phyloP scores from a whole-genome alignment of 2,797 vertebrate genomes.

The Mallotus villosus region DNA sequence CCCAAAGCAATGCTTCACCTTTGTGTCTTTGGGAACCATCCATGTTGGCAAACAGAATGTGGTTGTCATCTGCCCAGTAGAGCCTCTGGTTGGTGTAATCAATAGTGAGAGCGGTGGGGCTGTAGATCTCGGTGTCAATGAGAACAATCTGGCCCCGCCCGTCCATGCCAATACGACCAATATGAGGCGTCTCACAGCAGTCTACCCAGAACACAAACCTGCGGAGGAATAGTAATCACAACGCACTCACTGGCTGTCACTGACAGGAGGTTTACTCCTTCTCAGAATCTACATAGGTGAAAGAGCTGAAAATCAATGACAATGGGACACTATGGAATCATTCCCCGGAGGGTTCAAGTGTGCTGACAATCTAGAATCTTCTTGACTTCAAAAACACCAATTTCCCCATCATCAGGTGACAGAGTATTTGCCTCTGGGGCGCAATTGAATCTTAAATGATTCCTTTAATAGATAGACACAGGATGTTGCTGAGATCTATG shows the following conservation, averaged over 20 bases:
- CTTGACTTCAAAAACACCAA: neutral
- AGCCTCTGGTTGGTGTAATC: constrained; percentile 95
- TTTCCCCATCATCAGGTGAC: neutral
- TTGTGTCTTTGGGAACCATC: constrained; percentile 89
- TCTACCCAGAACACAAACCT: constrained; percentile 98
- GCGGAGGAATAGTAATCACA: constrained; percentile 5
- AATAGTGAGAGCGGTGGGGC: constrained; percentile 91
- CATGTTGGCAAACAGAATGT: constrained; percentile 95
- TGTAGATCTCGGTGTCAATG: constrained; percentile 90
- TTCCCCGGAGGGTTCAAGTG: neutral
- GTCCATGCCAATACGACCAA: constrained; percentile 95
- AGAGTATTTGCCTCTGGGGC: neutral
- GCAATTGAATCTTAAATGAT: neutral
- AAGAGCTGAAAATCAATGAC: constrained; percentile 15
- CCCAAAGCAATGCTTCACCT: constrained; percentile 72
- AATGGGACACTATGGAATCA: neutral
- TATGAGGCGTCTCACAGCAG: constrained; percentile 91
- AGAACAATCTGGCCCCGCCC: constrained; percentile 86
- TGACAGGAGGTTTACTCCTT: neutral
- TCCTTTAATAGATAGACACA: neutral
- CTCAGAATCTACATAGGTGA: constrained; percentile 23
- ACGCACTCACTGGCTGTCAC: constrained; percentile 3
- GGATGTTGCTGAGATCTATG: neutral
- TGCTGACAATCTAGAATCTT: neutral
- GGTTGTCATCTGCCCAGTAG: constrained; percentile 97